Conservation (phyloP, 2,888 invertebrate species). For the Himalopsyche kuldschensis region DNA sequence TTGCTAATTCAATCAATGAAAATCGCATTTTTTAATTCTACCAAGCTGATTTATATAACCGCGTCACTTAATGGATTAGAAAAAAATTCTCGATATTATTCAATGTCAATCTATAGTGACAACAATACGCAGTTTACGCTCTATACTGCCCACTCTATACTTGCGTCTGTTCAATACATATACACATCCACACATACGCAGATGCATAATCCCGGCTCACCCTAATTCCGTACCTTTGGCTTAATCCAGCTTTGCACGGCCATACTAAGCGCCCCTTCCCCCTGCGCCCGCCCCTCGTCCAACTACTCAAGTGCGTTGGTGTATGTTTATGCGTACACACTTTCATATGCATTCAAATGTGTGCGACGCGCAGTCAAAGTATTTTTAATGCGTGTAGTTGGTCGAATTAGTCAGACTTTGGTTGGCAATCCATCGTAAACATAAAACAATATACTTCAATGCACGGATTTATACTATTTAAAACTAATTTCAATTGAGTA, state of each 20-base stretch:
- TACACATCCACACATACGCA: neutral
- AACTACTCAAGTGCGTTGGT: conserved; percentile 19
- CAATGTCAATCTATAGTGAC: neutral
- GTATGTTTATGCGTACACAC: neutral
- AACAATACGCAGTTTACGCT: neutral
- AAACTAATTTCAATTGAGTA: too few species aligned
- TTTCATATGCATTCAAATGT: neutral
- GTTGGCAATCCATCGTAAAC: too few species aligned
- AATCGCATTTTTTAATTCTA: too few species aligned
- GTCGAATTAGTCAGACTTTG: too few species aligned
- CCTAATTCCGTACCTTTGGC: conserved; percentile 41
- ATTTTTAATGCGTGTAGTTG: neutral
- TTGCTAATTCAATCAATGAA: too few species aligned
- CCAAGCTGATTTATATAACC: too few species aligned
- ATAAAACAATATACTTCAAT: too few species aligned
- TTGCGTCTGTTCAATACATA: neutral
- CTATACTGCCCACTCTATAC: neutral
- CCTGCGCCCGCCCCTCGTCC: neutral
- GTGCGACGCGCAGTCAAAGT: neutral
- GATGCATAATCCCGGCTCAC: conserved; percentile 38
- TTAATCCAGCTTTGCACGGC: conserved; percentile 41
- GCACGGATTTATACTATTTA: too few species aligned
- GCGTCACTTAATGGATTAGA: too few species aligned
- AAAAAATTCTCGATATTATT: too few species aligned
- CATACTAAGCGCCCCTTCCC: conserved; percentile 44